Conservation (phyloP, 1,140 invertebrate genomes). For the Drosophila bifasciata region DNA sequence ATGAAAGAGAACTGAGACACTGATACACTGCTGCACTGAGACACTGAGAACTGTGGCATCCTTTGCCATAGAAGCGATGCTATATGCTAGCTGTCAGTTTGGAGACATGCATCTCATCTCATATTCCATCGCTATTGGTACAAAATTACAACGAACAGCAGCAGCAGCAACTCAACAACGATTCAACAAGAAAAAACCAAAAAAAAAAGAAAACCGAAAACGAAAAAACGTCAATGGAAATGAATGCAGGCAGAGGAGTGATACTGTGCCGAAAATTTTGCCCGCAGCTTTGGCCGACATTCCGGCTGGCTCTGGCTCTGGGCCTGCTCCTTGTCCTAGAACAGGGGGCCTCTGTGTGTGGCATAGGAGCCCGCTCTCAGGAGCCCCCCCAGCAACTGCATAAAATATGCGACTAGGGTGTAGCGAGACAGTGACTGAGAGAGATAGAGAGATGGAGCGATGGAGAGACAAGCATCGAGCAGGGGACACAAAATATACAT, state of each 20-base stretch:
- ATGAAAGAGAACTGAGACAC: too few species aligned
- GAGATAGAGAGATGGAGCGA: not conserved
- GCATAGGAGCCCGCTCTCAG: conserved; percentile 15
- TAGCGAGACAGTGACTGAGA: conserved; percentile 10
- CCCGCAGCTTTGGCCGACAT: conserved; percentile 47
- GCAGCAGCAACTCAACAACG: conserved; percentile 3
- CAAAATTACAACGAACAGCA: not conserved
- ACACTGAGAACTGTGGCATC: too few species aligned
- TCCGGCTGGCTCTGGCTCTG: conserved; percentile 17
- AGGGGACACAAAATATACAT: conserved; percentile 40
- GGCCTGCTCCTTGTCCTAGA: conserved; percentile 1
- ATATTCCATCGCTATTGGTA: conserved; percentile 12
- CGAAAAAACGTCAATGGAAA: conserved; percentile 51
- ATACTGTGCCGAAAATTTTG: conserved; percentile 20
- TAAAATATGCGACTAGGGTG: conserved; percentile 60
- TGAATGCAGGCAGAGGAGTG: conserved; percentile 40
- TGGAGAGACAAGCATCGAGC: not conserved
- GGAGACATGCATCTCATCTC: not conserved
- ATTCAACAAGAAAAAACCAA: conserved; percentile 13
- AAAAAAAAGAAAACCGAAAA: conserved; percentile 28
- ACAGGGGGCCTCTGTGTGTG: not conserved
- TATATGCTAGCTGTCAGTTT: too few species aligned
- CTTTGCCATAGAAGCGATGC: too few species aligned
- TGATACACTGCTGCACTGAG: too few species aligned
- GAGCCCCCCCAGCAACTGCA: conserved; percentile 45